phyloP scores from a whole-genome alignment of 2,113 vertebrate genomes.

The Vicugna pacos region DNA sequence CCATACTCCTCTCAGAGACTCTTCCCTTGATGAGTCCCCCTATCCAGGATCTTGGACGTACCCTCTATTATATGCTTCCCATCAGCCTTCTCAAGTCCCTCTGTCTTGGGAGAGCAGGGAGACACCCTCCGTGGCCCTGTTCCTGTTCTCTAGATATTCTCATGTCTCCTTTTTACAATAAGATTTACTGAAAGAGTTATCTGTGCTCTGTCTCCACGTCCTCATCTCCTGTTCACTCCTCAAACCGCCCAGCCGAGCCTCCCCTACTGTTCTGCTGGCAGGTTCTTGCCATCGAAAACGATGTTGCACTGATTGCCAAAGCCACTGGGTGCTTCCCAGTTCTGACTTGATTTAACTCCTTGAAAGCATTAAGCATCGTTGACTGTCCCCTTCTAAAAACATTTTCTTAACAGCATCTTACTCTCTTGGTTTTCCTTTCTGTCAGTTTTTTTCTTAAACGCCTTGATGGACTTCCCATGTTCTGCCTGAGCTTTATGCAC shows the following conservation, averaged over 20 bases:
- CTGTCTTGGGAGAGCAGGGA: background rate
- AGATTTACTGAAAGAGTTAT: background rate
- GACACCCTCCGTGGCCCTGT: background rate
- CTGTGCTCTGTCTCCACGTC: background rate
- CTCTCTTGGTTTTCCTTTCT: background rate
- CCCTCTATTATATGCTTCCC: background rate
- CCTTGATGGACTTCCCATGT: background rate
- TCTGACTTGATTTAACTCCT: constrained; percentile 2
- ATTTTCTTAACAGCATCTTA: background rate
- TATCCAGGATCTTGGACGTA: background rate
- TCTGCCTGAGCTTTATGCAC: background rate
- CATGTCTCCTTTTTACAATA: background rate
- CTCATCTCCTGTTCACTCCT: background rate
- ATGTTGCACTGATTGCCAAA: background rate
- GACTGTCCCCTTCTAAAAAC: background rate
- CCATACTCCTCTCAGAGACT: background rate
- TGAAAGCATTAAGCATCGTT: background rate
- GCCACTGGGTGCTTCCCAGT: background rate
- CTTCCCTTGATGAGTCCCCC: background rate
- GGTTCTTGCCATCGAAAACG: background rate
- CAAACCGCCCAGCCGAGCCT: background rate
- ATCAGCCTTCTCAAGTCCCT: background rate
- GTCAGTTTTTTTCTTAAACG: background rate
- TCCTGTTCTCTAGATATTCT: background rate
- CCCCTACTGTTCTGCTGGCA: background rate